Percentiles rank a stretch among this genome's conserved stretches.
phyloP scores from a whole-genome alignment of 53 echinoderm and acorn worm genomes.

The Luidia sarsii region DNA sequence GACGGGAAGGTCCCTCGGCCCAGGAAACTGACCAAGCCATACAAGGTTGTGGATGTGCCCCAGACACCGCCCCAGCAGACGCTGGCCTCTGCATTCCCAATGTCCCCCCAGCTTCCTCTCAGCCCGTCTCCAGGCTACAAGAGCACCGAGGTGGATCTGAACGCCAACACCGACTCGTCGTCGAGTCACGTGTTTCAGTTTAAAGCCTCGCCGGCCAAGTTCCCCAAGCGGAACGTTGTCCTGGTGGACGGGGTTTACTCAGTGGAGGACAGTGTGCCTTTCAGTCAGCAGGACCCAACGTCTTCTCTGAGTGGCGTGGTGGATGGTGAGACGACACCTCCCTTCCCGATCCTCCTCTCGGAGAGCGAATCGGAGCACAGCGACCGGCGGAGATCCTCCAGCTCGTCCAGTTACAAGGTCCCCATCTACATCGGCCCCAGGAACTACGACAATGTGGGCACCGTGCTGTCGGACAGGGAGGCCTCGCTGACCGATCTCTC shows the following conservation, averaged over 20 bases:
- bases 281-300: slow-evolving; percentile 4
- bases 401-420: slow-evolving; percentile 81
- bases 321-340: slow-evolving; percentile 17
- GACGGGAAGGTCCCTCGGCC: neutral
- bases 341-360: slow-evolving; percentile 34
- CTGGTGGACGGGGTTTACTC: slow-evolving; percentile 64
- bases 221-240: slow-evolving; percentile 57
- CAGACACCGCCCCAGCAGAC: slow-evolving; percentile 8
- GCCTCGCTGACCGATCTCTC: slow-evolving; percentile 17
- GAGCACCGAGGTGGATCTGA: slow-evolving; percentile 16
- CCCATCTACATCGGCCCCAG: slow-evolving; percentile 86
- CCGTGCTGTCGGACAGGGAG: slow-evolving; percentile 61
- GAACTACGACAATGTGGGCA: slow-evolving; percentile 69
- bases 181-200: neutral
- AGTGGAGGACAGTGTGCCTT: slow-evolving; percentile 15
- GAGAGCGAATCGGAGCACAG: slow-evolving; percentile 40
- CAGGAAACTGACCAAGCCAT: slow-evolving; percentile 44
- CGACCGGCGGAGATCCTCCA: slow-evolving; percentile 72
- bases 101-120: slow-evolving; percentile 14
- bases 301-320: slow-evolving; percentile 18
- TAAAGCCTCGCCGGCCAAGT: slow-evolving; percentile 20
- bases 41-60: slow-evolving; percentile 56
- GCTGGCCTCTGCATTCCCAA: neutral
- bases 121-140: slow-evolving; percentile 32
- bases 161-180: neutral